These are phyloP conservation scores for Limnephilus marmoratus DNA, from an alignment of 2,888 invertebrate species.

Conservation along the genomic window DNA sequence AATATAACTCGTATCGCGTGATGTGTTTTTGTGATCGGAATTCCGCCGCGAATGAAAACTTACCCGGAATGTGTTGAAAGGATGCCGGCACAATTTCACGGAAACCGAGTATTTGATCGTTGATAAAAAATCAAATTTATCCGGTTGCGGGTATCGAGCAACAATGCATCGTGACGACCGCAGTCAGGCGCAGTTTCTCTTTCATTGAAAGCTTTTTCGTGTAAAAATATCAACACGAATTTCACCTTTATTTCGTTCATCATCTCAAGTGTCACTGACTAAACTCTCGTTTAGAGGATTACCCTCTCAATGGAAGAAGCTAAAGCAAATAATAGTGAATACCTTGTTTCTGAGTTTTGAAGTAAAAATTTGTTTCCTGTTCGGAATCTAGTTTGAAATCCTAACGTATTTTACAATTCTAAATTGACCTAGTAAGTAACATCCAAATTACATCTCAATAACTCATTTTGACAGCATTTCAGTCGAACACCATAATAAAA, in stretches of 20 bases:
- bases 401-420: background rate
- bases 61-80: conserved; percentile 11
- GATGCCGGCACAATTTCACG: conserved; percentile 19
- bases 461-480: background rate
- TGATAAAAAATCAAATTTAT: conserved; percentile 3
- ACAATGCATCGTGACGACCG: background rate
- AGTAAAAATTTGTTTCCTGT: background rate
- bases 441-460: background rate
- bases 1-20: background rate
- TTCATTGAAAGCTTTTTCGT: conserved; percentile 7
- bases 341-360: background rate
- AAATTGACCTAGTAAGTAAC: background rate
- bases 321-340: background rate
- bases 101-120: conserved; percentile 23
- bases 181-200: background rate
- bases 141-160: background rate
- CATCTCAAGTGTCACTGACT: background rate
- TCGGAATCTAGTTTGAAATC: background rate
- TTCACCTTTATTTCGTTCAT: background rate
- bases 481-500: background rate
- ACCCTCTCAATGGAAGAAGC: background rate
- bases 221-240: conserved; percentile 5
- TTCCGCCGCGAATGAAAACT: conserved; percentile 8
- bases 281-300: background rate
- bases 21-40: background rate